These are phyloP conservation scores for Noctuana brunneofusca DNA, from an alignment of 2,888 invertebrate genomes.

Conservation along the genomic window DNA sequence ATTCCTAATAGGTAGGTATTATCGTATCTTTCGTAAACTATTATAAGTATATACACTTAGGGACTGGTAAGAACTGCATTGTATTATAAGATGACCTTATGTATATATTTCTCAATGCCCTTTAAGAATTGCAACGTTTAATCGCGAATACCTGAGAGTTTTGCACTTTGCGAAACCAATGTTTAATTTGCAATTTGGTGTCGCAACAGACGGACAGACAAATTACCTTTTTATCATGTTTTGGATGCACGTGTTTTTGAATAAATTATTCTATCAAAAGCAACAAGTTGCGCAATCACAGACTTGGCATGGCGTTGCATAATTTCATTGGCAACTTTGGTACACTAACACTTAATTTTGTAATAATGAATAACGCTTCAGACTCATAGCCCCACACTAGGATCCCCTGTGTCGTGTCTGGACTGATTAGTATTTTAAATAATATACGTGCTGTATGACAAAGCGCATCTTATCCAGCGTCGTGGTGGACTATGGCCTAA, in stretches of 20 bases:
- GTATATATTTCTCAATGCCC: slow-evolving; percentile 22
- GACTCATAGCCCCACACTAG: too few relatives aligned
- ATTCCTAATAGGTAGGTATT: too few relatives aligned
- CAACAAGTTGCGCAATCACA: slow-evolving; percentile 23
- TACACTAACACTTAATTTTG: too few relatives aligned
- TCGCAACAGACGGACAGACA: slow-evolving; percentile 26
- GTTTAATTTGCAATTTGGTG: slow-evolving; percentile 25
- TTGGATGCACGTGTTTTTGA: slow-evolving; percentile 31
- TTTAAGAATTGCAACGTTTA: slow-evolving; percentile 24
- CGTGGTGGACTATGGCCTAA: too few relatives aligned
- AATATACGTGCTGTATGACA: too few relatives aligned
- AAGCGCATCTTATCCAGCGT: too few relatives aligned
- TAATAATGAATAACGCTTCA: too few relatives aligned
- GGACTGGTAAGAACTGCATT: background rate
- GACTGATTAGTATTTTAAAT: too few relatives aligned
- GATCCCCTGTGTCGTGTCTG: too few relatives aligned
- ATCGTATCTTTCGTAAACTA: too few relatives aligned
- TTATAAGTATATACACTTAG: background rate
- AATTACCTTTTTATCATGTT: slow-evolving; percentile 29
- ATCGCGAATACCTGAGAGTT: slow-evolving; percentile 28
- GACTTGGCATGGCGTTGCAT: slow-evolving; percentile 27
- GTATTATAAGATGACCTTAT: background rate
- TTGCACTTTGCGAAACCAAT: slow-evolving; percentile 28
- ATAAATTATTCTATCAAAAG: slow-evolving; percentile 34
- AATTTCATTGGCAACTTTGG: slow-evolving; percentile 18